Evolutionary conservation across 2,888 invertebrate genomes (phyloP), one percentile per base, ranked within the genome.

Genomic region (Temnothorax rugatulus): DNA sequence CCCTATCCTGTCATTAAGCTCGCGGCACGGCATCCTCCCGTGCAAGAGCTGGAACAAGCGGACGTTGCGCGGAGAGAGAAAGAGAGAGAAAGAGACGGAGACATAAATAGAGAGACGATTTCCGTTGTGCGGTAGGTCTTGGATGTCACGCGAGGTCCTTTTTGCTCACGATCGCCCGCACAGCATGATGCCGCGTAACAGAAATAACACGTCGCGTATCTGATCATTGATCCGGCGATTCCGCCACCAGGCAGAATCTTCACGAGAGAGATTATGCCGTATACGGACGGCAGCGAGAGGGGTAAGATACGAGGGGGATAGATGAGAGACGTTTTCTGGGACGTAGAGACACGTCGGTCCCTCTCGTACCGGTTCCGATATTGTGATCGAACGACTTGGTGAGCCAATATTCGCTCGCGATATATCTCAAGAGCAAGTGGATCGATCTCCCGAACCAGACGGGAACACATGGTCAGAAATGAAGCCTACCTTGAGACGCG

Each of bases 401-500:
- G 47, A 77, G 52, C 61, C 52, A 47, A 84, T 63, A 34, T 73
- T 75, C 34, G 63, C 76, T 61, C 71, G 66, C 41, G 64, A 64
- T 41, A 64, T 83, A 87, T 84, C 69, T 83, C 86, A 84, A 84
- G 76, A 86, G 85, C 88, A 71, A 83, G 86, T 87, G 90, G 57
- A 79, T 64, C 38, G 64, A 89, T 88, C 84, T n/a, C 69, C 74
- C 63, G 82, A 34, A 82, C 29, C 82, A 15, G 41, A 82, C 81
- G 71, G 68, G 83, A 83, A 68, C 63, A 85, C 82, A 84, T 83
- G 87, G 69, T 82, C 82, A 90, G 90, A 90, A 90, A 90, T 88
- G 87, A 88, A 89, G 90, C 85, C 90, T 89, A 88, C 90, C 90
- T 90, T 90, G 90, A 90, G 84, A 83, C 76, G 57, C 52, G 69